Evolutionary conservation across 1,140 invertebrate species (phyloP), one percentile per base, ranked within the genome.

Genomic region (Drosophila lini): DNA sequence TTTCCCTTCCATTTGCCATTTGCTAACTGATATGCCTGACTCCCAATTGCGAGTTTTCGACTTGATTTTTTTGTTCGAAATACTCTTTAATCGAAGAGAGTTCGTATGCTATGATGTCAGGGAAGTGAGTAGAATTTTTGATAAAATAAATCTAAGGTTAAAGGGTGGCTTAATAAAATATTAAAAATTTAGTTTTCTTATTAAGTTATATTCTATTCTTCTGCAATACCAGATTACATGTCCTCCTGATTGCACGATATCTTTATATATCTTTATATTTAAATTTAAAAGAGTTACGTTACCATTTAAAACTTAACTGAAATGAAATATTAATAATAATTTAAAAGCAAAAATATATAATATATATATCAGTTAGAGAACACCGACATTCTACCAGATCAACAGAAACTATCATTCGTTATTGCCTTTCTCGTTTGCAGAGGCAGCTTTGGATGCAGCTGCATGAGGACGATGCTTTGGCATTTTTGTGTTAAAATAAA

Each of bases 401-500:
- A 31, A 5, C 15, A 5, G 8, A 36, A 70, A 58, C 28, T 15
- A 13, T 28, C 11, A 0, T 16, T 76, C n/a, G 36, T 32, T 50
- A 42, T 67, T 70, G 44, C 53, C 50, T 28, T 78, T 42, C 32
- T 63, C 41, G 48, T 68, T 68, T 69, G 48, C 44, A 76, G 42
- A 75, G 67, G 34, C 64, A 78, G 80, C 80, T 74, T 67, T 59
- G 78, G 47, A 56, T 70, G 59, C 64, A 70, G 65, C 64, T 71
- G 50, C 60, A 68, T 42, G 31, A 65, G 61, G 53, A 53, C 56
- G 64, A 81, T 85, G 69, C 82, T 86, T 86, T 85, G 82, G 82
- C 74, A 85, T 89, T 88, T 79, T 88, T 89, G 73, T 86, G 83
- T 88, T 88, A 80, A 89, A 89, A 88, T 89, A 88, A 88, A 88